phyloP scores from a whole-genome alignment of 2,113 vertebrate species.

The Suricata suricatta region DNA sequence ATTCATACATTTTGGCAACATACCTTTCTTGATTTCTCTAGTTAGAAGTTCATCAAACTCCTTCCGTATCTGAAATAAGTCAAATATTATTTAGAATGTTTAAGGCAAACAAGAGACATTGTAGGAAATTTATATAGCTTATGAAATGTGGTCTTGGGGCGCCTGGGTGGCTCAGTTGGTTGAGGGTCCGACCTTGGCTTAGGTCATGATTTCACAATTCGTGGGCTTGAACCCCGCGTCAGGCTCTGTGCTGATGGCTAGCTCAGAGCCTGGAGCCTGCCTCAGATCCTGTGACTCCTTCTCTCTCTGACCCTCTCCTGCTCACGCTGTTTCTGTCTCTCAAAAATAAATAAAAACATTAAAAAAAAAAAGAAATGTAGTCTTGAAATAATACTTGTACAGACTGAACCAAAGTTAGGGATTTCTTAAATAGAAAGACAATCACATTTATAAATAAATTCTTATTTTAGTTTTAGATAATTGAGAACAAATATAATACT shows the following conservation, averaged over 20 bases:
- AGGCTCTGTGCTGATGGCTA: too few species aligned
- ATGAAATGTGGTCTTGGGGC: neutral
- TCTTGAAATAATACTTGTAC: neutral
- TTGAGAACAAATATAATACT: neutral
- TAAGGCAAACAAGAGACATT: slow-evolving; percentile 26
- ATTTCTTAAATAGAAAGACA: neutral
- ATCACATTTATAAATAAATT: neutral
- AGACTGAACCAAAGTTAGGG: neutral
- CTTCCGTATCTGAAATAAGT: slow-evolving; percentile 86
- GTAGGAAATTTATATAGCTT: neutral
- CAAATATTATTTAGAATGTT: slow-evolving; percentile 29
- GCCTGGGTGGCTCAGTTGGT: too few species aligned
- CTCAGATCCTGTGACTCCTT: too few species aligned
- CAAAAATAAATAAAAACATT: too few species aligned
- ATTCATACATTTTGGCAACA: slow-evolving; percentile 43
- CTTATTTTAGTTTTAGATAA: neutral
- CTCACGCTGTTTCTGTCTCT: too few species aligned
- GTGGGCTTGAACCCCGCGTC: too few species aligned
- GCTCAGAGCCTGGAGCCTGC: too few species aligned
- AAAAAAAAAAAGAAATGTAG: too few species aligned
- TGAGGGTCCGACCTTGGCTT: too few species aligned
- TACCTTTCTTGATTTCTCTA: slow-evolving; percentile 89
- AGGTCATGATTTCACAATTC: too few species aligned
- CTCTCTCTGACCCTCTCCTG: too few species aligned
- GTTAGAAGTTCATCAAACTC: slow-evolving; percentile 90